phyloP scores from a whole-genome alignment of 2,113 vertebrate species.

The Mixornis gularis region DNA sequence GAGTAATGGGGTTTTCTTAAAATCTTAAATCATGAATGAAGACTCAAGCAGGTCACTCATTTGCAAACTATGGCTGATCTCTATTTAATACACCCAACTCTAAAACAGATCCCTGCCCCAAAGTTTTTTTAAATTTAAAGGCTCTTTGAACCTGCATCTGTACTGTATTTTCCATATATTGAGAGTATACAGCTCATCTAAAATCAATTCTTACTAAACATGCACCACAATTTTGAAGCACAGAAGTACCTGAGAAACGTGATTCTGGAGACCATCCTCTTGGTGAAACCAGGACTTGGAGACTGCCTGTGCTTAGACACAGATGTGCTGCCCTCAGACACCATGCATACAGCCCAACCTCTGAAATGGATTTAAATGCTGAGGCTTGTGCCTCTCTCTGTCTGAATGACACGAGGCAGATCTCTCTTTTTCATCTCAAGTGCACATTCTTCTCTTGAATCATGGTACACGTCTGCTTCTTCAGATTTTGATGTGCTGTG shows the following conservation, averaged over 20 bases:
- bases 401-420: background rate
- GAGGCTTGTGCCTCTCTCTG: background rate
- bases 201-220: background rate
- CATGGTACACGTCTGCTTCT: background rate
- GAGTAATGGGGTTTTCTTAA: background rate
- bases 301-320: background rate
- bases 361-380: background rate
- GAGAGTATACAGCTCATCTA: background rate
- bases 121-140: background rate
- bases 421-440: background rate
- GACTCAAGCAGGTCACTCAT: background rate
- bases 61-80: background rate
- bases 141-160: background rate
- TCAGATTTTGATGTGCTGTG: background rate
- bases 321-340: background rate
- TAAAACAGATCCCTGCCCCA: background rate
- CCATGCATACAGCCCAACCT: accelerated
- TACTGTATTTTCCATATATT: background rate
- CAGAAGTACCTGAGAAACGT: background rate
- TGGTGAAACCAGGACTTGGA: background rate
- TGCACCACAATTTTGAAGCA: background rate
- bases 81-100: background rate
- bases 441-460: background rate
- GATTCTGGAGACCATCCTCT: background rate
- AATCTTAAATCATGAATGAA: background rate